Evolutionary conservation across 1,140 invertebrate genomes (phyloP), one percentile per base, ranked within the genome.

Genomic region (Drosophila ercepeae): DNA sequence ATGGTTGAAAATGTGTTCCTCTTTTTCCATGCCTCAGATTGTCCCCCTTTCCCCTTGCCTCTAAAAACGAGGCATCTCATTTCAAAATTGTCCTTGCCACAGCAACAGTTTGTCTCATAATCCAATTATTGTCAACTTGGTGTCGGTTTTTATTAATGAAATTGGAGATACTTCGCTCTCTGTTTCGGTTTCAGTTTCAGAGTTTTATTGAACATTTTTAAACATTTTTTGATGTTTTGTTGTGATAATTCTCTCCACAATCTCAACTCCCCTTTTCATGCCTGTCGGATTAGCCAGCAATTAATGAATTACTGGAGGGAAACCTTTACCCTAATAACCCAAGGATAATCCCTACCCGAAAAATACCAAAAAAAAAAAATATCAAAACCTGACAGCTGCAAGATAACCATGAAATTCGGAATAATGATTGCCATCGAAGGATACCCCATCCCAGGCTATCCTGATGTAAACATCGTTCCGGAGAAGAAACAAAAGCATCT

Each of bases 111-210:
- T 65, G 55, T 65, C 60, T 68, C 59, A 83, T 83, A 83, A 84
- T 78, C 78, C 65, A 78, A 84, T 86, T 86, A 76, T 49, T 86
- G 72, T 75, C 65, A 68, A 60, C 58, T 75, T 53, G 65, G 79
- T 84, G 79, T 77, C 76, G 81, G 39, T 70, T 81, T 88, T 88
- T 70, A 75, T 78, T 84, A 68, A 39, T 32, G 68, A 73, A 73
- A 73, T 58, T 45, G 32, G 50, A 70, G 51, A 78, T 59, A 18
- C 59, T 41, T 36, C 25, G 16, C 48, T 45, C 51, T 50, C 34
- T 44, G 4, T 46, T 25, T 46, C 29, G 9, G 19, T n/a, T n/a
- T n/a, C n/a, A n/a, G n/a, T n/a, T n/a, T n/a, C 59, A 36, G 25
- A 27, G 41, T 60, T 57, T 70, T 36, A 13, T 69, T 73, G 73